These are phyloP conservation scores for Eurypyga helias DNA, from an alignment of 2,113 vertebrate genomes.

Conservation along the genomic window DNA sequence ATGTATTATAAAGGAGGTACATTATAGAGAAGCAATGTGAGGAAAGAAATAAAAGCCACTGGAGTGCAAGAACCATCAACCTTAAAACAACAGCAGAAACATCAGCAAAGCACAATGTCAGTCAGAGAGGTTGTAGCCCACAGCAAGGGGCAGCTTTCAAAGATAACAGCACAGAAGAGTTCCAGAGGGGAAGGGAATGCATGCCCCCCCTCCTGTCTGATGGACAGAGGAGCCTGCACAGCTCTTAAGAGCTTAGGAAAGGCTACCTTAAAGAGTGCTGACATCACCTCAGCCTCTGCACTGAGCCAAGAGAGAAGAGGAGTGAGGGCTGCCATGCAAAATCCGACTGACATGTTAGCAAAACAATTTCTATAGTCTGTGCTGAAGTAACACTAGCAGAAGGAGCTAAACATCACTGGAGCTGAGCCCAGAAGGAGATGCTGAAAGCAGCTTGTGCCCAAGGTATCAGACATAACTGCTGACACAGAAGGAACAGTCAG, in stretches of 20 bases:
- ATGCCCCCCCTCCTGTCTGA: neutral
- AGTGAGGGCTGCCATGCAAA: neutral
- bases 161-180: rapidly evolving
- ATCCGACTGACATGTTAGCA: neutral
- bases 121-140: neutral
- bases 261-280: neutral
- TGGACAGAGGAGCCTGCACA: rapidly evolving
- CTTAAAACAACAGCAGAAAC: neutral
- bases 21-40: neutral
- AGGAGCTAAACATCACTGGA: neutral
- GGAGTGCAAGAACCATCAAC: neutral
- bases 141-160: neutral
- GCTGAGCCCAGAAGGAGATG: neutral
- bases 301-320: neutral
- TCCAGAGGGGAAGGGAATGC: rapidly evolving
- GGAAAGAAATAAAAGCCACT: neutral
- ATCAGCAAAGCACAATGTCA: neutral
- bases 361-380: neutral
- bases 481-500: neutral
- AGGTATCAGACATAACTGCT: neutral
- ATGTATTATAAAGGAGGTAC: neutral
- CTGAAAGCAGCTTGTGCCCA: neutral
- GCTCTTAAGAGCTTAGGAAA: neutral
- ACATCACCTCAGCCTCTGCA: neutral
- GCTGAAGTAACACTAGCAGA: neutral